Evolutionary conservation across 2,797 vertebrate genomes (phyloP), one percentile per base, ranked within the genome.

Genomic region (Tangara arthus): DNA sequence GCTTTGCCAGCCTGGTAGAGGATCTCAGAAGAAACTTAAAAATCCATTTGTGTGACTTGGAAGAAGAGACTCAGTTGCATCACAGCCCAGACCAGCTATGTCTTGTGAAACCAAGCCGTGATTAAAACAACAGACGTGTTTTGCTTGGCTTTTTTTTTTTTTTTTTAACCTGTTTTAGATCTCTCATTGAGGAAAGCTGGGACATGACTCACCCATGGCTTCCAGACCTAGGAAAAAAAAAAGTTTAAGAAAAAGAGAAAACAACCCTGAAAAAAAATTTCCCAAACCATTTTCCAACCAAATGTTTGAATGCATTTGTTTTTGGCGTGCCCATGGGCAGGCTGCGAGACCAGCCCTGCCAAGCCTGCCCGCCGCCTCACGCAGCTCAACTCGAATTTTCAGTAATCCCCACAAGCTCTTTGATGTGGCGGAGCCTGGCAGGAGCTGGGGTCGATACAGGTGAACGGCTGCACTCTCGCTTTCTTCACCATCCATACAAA

Each of bases 51-150:
- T 94, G 79, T 75, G 87, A 80, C 64, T 95, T 94, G 94, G 95
- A 94, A 92, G 84, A 87, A 79, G 66, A 72, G 41, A 61, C 17
- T 17, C 1, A 1, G 59, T 94, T 96, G 91, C 96, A 94, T 94
- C 93, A 91, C 44, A 44, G 61, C 64, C 78, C 88, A 89, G 83
- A 65, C 86, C 90, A 82, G 83, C 90, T 90, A 76, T 44, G 90
- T 89, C 90, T 92, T 95, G 93, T 93, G 94, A 92, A 95, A 93
- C 75, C 1, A 0, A 75, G 87, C 79, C 2, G 0, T 47, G 88
- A 94, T 90, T 94, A 79, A 95, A 95, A 88, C 75, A 87, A 68
- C 94, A 94, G 91, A 87, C 79, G 0, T 87, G 93, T 93, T 92
- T 96, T 87, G 65, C 60, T 85, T 84, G 55, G 1, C 4, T 41